Evolutionary conservation across 2,888 invertebrate genomes (phyloP).

Genomic region (Celastrina argiolus): DNA sequence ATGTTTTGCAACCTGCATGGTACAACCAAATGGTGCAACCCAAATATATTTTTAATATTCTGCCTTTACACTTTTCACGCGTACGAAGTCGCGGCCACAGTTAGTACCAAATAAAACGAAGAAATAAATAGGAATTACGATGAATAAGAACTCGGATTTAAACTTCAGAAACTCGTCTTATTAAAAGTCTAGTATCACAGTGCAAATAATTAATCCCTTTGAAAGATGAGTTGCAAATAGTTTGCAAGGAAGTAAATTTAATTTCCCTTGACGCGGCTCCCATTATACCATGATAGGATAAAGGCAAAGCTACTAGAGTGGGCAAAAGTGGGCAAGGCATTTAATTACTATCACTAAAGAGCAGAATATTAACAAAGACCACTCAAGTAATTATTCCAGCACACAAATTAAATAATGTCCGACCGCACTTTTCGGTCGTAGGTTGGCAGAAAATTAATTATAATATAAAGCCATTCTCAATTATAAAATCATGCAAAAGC

Average conservation of each 20-base stretch:
- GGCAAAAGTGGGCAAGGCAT: background rate
- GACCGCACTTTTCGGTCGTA: background rate
- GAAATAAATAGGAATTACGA: too few species aligned
- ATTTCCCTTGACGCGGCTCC: background rate
- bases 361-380: background rate
- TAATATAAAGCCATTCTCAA: background rate
- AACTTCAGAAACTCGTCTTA: background rate
- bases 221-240: background rate
- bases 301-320: background rate
- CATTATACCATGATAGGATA: background rate
- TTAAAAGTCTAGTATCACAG: background rate
- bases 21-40: too few species aligned
- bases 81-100: too few species aligned
- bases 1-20: too few species aligned
- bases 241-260: background rate
- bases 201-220: background rate
- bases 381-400: background rate
- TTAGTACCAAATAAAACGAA: too few species aligned
- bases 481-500: background rate
- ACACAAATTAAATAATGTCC: background rate
- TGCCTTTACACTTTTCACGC: too few species aligned
- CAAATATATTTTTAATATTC: too few species aligned
- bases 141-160: background rate
- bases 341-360: background rate
- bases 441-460: background rate